phyloP scores from a whole-genome alignment of 2,797 vertebrate species.

The Bufotes viridis region DNA sequence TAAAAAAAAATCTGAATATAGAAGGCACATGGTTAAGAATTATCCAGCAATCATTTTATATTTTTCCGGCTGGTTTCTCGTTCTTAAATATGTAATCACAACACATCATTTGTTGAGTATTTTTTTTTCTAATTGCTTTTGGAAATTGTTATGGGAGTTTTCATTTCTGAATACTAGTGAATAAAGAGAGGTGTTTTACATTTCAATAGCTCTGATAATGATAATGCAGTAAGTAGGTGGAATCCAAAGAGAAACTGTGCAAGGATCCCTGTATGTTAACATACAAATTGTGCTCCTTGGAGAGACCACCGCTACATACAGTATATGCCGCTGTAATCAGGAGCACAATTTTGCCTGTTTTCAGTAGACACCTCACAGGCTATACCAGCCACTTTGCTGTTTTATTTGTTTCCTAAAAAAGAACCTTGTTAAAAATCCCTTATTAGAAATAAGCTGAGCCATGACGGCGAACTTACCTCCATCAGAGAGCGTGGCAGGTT shows the following conservation, averaged over 20 bases:
- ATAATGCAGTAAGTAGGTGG: constrained; percentile 45
- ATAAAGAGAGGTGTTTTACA: constrained; percentile 54
- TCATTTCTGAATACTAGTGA: constrained; percentile 27
- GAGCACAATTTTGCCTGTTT: not conserved
- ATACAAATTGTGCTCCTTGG: not conserved
- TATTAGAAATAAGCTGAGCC: constrained; percentile 28
- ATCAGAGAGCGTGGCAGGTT: constrained; percentile 7
- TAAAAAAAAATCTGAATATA: not conserved
- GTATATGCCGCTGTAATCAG: not conserved
- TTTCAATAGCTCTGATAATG: constrained; percentile 55
- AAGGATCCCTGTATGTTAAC: constrained; percentile 21
- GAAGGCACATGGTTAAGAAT: not conserved
- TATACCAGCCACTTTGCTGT: not conserved
- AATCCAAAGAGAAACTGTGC: constrained; percentile 14
- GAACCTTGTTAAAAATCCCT: constrained; percentile 23
- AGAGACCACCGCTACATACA: not conserved
- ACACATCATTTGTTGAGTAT: constrained; percentile 43
- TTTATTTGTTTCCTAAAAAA: not conserved
- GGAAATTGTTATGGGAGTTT: constrained; percentile 45
- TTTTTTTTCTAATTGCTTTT: constrained; percentile 49
- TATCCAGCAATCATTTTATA: not conserved
- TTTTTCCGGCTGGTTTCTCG: not conserved
- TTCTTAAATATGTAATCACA: constrained; percentile 38
- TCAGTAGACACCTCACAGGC: not conserved
- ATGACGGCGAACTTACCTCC: constrained; percentile 22